Evolutionary conservation across 2,797 vertebrate species (phyloP), one percentile per base, ranked within the genome.

Genomic region (Craterocephalus amniculus): DNA sequence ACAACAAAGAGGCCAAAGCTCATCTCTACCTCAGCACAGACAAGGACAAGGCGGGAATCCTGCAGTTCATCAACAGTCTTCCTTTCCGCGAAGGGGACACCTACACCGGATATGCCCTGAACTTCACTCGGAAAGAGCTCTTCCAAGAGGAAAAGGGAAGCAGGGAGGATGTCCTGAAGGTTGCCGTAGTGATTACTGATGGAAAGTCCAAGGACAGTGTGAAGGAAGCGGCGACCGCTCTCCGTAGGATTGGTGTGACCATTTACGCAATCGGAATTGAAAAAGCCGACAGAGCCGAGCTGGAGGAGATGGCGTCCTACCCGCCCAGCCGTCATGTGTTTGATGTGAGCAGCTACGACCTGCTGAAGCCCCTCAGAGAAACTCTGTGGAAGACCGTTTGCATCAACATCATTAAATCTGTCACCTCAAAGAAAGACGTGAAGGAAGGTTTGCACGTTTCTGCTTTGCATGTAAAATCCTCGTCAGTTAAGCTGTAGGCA

Each of bases 131-230:
- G 38, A 38, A 90, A 0, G 20, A 89, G 0, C 38, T 95, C 52
- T 95, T 96, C 45, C 78, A 26, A 8, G 16, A 67, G 10, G n/a
- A 49, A 18, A 78, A 16, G 1, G 94, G 95, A 13, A 89, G 93
- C 72, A 89, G 94, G 36, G 70, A 54, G 24, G 38, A 89, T 0
- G 84, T 93, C 18, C 90, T 88, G 55, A 93, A 95, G 79, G 83
- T 95, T 36, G 95, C 92, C 0, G 75, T 96, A 36, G 82, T 96
- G 56, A 91, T 96, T 80, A 95, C 90, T 0, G 91, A 93, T 5
- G 88, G 91, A 0, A 0, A 86, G 18, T 95, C 94, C 6, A 51
- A 85, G 13, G 95, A 96, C 65, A 14, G 70, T 0, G 88, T 95
- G 36, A 76, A 14, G 0, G 16, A 24, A 1, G 70, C 83, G 0